Base-by-base conservation (phyloP, 1,140 invertebrate species). In the Drosophila rufa region DNA sequence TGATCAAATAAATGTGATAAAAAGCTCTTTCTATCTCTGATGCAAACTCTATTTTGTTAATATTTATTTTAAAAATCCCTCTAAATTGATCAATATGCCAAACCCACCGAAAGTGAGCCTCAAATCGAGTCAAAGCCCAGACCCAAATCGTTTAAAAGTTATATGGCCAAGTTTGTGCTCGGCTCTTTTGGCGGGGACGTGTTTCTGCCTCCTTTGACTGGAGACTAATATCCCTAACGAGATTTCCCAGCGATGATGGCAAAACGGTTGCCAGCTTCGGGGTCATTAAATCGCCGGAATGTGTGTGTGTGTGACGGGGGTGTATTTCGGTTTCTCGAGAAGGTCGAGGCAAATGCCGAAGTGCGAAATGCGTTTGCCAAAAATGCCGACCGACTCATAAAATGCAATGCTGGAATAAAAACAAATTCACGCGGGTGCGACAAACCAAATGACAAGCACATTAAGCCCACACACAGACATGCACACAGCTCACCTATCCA, bases 401-500 rank as follows among this genome's bases (percentile, higher is more conserved):
- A 89, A 90, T 90, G 85, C 84, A 89, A 89, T 89, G 84, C 77
- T 80, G 68, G 60, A 80, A 89, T 90, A 89, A 90, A 89, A 89
- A 84, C 85, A 89, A 89, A 89, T 89, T 89, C 84, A 79, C 84
- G 84, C 80, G 85, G 84, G 84, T 89, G 84, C 78, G 85, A 89
- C 85, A 78, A 89, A 90, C 85, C 81, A 89, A 89, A 89, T 84
- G 84, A 79, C 85, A 89, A 90, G 85, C 51, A 74, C 84, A 89
- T 85, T 85, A 86, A 75, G 65, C 65, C 51, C 55, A 40, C 45
- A 50, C 46, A 77, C 57, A 67, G 48, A 69, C 60, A 53, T 40
- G 58, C 47, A 46, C 50, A 71, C 48, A 50, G 25, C 19, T 27
- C 40, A 65, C 50, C 64, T 40, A 76, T 43, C 36, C 61, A 57